phyloP scores from a whole-genome alignment of 2,113 vertebrate species.

The Neolamprologus sp. region DNA sequence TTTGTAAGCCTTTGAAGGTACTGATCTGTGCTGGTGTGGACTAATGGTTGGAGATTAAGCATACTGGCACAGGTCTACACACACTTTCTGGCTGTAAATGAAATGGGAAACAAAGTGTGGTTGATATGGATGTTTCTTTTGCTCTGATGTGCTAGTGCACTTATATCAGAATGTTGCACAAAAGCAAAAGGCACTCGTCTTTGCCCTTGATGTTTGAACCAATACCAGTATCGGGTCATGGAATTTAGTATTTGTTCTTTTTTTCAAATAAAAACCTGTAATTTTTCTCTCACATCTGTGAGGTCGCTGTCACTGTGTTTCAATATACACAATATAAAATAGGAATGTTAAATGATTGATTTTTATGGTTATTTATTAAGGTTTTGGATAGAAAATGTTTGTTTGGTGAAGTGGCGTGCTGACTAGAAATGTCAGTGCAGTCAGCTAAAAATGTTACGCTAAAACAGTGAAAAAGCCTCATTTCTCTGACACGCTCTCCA shows the following conservation, averaged over 20 bases:
- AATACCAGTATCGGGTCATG: fast-evolving
- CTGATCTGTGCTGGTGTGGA: neutral
- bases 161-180: neutral
- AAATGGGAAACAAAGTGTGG: neutral
- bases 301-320: neutral
- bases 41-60: neutral
- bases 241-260: neutral
- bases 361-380: neutral
- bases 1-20: neutral
- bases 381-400: neutral
- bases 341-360: neutral
- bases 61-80: neutral
- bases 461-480: neutral
- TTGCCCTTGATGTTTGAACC: neutral
- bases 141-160: neutral
- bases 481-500: neutral
- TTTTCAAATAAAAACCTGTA: neutral
- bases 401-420: neutral
- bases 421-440: neutral
- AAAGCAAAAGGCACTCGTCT: neutral
- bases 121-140: neutral
- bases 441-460: neutral
- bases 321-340: neutral
- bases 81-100: neutral
- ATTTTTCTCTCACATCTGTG: neutral